A percentile compares a stretch with the other conserved stretches of the same genome.
Conservation (phyloP, 1,140 invertebrate species). For the Melanaphis sacchari region DNA sequence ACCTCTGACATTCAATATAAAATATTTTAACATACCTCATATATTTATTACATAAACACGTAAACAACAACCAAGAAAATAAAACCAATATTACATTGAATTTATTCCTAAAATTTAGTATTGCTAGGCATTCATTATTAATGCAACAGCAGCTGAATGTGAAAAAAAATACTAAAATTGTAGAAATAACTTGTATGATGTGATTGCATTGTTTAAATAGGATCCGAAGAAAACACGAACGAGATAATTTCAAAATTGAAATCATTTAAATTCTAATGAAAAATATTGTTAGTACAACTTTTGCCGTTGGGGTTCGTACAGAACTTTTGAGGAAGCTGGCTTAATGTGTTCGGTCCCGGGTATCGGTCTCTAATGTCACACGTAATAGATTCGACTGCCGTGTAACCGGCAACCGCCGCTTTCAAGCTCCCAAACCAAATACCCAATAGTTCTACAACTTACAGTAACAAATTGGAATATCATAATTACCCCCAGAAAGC, state of each 20-base stretch:
- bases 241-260: background rate
- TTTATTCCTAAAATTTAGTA: background rate
- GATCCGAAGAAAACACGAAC: background rate
- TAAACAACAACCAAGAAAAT: background rate
- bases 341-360: background rate
- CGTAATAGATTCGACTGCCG: conserved; percentile 19
- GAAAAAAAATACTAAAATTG: background rate
- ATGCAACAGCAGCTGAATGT: background rate
- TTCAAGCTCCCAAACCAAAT: background rate
- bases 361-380: conserved; percentile 37
- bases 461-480: conserved; percentile 22
- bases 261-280: conserved; percentile 13
- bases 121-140: background rate
- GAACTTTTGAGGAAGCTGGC: background rate
- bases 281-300: conserved; percentile 1
- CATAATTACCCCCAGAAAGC: background rate
- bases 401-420: background rate
- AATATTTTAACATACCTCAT: background rate
- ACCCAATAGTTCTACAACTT: conserved; percentile 30
- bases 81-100: background rate
- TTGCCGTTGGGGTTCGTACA: background rate
- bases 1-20: background rate
- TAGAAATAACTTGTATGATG: background rate
- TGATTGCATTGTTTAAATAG: background rate
- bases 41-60: background rate